Evolutionary conservation across 2,888 invertebrate genomes (phyloP).

Genomic region (Apomyelois bistriatella): DNA sequence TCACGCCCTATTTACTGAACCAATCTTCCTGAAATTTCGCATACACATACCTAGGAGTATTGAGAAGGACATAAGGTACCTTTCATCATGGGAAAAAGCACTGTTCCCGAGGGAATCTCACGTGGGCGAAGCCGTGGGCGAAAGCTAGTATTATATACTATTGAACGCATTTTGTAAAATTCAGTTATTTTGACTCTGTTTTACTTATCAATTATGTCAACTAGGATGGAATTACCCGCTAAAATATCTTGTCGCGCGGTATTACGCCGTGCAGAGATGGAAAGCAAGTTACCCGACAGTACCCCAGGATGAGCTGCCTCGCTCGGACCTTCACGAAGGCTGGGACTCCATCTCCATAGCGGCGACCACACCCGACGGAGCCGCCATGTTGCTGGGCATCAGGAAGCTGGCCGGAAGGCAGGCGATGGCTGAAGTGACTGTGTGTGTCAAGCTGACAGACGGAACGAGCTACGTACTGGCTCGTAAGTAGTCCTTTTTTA

Average conservation of each 20-base stretch:
- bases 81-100: no score
- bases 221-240: conserved; percentile 73
- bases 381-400: conserved; percentile 74
- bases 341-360: conserved; percentile 68
- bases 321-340: conserved; percentile 38
- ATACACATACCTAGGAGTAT: no score
- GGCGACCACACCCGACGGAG: conserved; percentile 78
- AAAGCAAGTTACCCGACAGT: conserved; percentile 39
- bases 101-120: no score
- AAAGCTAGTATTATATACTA: no score
- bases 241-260: conserved; percentile 60
- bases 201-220: conserved; percentile 7
- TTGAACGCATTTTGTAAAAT: no score
- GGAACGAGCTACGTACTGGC: conserved; percentile 52
- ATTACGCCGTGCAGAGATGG: conserved; percentile 57
- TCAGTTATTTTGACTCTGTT: no score
- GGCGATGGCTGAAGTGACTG: conserved; percentile 74
- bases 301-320: conserved; percentile 43
- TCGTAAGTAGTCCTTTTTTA: conserved; percentile 40
- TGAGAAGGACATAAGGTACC: no score
- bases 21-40: no score
- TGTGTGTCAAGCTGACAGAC: conserved; percentile 69
- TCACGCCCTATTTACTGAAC: no score
- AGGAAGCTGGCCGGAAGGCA: conserved; percentile 64
- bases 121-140: no score